These are phyloP conservation scores for Sinosuthora webbiana DNA, from an alignment of 2,113 vertebrate species.

Conservation along the genomic window DNA sequence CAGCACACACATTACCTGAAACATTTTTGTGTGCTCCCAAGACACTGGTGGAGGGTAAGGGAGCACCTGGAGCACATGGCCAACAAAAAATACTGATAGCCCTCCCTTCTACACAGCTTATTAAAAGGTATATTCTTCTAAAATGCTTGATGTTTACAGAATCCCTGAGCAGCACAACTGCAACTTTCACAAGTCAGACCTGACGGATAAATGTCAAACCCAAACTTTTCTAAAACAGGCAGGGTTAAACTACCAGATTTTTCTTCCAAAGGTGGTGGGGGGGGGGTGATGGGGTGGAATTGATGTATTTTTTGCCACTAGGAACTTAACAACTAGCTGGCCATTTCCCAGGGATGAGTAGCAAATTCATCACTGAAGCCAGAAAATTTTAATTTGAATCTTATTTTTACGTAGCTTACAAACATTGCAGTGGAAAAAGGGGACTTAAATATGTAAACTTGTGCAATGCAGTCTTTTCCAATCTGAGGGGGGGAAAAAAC, in stretches of 20 bases:
- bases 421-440: not conserved
- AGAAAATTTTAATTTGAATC: not conserved
- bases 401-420: not conserved
- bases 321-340: not conserved
- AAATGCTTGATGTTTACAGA: not conserved
- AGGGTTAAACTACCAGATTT: not conserved
- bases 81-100: not conserved
- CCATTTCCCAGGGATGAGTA: not conserved
- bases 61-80: not conserved
- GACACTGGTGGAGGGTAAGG: not conserved
- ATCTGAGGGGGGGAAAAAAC: accelerated
- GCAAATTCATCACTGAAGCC: not conserved
- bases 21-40: not conserved
- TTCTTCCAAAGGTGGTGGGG: not conserved
- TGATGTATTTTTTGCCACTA: not conserved
- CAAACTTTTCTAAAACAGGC: not conserved
- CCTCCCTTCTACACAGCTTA: not conserved
- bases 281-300: accelerated
- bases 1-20: not conserved
- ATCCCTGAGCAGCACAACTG: not conserved
- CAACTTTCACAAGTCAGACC: not conserved
- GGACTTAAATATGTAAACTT: not conserved
- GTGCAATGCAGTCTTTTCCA: not conserved
- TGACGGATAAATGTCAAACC: not conserved
- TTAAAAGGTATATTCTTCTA: not conserved